phyloP scores from a whole-genome alignment of 2,797 vertebrate genomes.

The Ceyx erithaca region DNA sequence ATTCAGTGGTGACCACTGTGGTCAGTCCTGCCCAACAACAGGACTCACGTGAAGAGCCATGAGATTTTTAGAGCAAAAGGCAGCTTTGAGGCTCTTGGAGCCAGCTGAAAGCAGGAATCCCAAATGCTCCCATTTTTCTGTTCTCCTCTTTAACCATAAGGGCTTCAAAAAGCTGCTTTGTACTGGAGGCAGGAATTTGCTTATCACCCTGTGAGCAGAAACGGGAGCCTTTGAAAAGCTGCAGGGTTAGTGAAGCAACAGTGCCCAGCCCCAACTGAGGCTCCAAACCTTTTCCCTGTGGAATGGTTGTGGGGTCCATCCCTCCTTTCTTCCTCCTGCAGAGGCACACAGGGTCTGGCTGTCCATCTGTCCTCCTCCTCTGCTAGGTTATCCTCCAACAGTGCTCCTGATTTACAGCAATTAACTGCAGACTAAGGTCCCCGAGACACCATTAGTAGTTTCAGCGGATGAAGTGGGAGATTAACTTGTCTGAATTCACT shows the following conservation, averaged over 20 bases:
- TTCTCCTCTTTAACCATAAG: background rate
- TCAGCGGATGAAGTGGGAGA: constrained; percentile 33
- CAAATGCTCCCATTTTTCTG: background rate
- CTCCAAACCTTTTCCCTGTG: background rate
- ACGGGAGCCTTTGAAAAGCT: background rate
- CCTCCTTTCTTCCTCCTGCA: rapidly evolving
- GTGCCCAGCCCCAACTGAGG: background rate
- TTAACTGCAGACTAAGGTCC: constrained; percentile 33
- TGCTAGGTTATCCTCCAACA: background rate
- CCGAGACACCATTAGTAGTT: constrained; percentile 41
- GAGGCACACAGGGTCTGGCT: background rate
- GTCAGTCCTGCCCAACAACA: background rate
- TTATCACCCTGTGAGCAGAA: background rate
- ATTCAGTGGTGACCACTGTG: background rate
- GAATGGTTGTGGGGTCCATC: rapidly evolving
- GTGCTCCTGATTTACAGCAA: constrained; percentile 41
- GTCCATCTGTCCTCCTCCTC: background rate
- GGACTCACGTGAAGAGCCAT: rapidly evolving
- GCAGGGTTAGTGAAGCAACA: rapidly evolving
- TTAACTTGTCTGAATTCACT: constrained; percentile 58
- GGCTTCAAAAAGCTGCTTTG: background rate
- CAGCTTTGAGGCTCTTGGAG: background rate
- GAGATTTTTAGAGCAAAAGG: background rate
- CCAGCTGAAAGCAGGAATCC: background rate
- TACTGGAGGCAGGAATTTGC: constrained; percentile 1